A percentile compares a stretch with the other conserved stretches of the same genome.
phyloP scores from a whole-genome alignment of 1,140 invertebrate genomes.

The Leptopilina boulardi region DNA sequence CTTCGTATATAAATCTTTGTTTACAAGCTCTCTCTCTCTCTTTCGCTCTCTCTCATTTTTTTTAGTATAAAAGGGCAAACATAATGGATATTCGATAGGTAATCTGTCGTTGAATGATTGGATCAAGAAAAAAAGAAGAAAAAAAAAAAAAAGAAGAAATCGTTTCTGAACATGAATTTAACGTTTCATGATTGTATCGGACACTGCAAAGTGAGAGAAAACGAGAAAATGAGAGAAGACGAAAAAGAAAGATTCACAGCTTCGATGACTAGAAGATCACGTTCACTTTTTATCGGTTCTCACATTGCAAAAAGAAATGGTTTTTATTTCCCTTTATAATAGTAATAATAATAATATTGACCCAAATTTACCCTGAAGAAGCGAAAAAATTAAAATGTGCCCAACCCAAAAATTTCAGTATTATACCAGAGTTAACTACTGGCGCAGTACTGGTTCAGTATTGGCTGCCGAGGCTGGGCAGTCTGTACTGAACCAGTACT shows the following conservation, averaged over 20 bases:
- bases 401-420: too few relatives aligned
- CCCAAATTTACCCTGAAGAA: not conserved
- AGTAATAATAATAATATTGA: not conserved
- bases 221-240: slow-evolving; percentile 4
- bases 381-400: too few relatives aligned
- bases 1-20: slow-evolving; percentile 57
- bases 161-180: slow-evolving; percentile 11
- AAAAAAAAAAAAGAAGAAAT: slow-evolving; percentile 17
- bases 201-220: not conserved
- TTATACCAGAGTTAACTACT: too few relatives aligned
- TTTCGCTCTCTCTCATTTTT: too few relatives aligned
- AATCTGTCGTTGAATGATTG: slow-evolving; percentile 33
- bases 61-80: slow-evolving; percentile 44
- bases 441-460: too few relatives aligned
- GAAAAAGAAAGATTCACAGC: not conserved
- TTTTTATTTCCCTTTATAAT: not conserved
- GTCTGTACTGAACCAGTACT: too few relatives aligned
- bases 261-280: not conserved
- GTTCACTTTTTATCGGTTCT: slow-evolving; percentile 11
- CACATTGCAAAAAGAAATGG: not conserved
- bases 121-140: slow-evolving; percentile 2
- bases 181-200: slow-evolving; percentile 19
- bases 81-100: slow-evolving; percentile 45
- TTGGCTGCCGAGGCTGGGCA: too few relatives aligned
- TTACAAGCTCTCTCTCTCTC: slow-evolving; percentile 56